These are phyloP conservation scores for Papilio demoleus DNA, from an alignment of 2,888 invertebrate genomes.

Conservation along the genomic window DNA sequence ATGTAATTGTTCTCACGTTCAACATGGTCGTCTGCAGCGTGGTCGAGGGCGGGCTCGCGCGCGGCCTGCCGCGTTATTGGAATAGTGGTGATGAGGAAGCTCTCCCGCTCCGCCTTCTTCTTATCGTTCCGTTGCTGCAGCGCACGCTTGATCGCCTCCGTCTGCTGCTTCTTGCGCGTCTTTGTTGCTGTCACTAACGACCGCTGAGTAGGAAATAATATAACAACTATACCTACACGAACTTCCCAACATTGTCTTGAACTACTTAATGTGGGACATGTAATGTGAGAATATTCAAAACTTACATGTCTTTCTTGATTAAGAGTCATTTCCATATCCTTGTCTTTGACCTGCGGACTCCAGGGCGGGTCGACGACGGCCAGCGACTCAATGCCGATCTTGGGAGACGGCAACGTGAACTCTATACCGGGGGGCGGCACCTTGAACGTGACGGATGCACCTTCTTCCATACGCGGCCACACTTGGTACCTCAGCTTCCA, in stretches of 20 bases:
- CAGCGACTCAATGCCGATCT: slow-evolving; percentile 97
- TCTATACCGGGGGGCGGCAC: slow-evolving; percentile 99
- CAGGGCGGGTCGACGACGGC: slow-evolving; percentile 99
- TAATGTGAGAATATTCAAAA: slow-evolving; percentile 44
- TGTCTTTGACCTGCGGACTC: slow-evolving; percentile 98
- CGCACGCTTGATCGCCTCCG: slow-evolving; percentile 97
- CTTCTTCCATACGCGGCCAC: slow-evolving; percentile 99
- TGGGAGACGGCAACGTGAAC: slow-evolving; percentile 99
- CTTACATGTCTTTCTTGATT: slow-evolving; percentile 98
- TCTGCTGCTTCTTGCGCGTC: slow-evolving; percentile 99
- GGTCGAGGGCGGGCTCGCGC: slow-evolving; percentile 96
- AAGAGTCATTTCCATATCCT: slow-evolving; percentile 99
- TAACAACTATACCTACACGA: not conserved
- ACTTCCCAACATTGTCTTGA: too few relatives aligned
- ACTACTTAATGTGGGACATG: not conserved
- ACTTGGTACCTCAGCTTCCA: slow-evolving; percentile 99
- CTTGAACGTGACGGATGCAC: slow-evolving; percentile 97
- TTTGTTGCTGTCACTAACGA: slow-evolving; percentile 99
- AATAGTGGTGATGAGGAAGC: slow-evolving; percentile 97
- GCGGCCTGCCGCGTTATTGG: slow-evolving; percentile 98
- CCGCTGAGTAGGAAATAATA: slow-evolving; percentile 80
- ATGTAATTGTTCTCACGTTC: slow-evolving; percentile 84
- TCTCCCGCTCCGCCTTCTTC: slow-evolving; percentile 96
- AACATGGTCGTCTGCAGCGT: slow-evolving; percentile 93
- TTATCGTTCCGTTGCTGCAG: slow-evolving; percentile 98